These are phyloP conservation scores for Rhinichthys osculus DNA, from an alignment of 2,797 vertebrate species.

Conservation along the genomic window DNA sequence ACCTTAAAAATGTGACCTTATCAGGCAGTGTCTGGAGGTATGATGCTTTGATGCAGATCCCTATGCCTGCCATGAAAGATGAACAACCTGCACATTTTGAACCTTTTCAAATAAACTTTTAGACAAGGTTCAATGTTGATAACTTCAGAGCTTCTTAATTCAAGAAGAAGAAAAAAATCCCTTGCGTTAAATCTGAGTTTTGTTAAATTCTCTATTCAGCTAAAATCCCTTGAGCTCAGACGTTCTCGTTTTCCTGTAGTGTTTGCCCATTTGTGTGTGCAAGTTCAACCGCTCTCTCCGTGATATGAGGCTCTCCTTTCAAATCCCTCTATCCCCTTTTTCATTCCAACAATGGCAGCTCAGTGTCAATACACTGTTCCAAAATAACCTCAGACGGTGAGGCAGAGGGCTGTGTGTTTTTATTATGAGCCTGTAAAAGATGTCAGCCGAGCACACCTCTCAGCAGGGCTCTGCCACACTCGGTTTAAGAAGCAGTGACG, in stretches of 20 bases:
- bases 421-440: constrained; percentile 52
- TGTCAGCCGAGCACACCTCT: constrained; percentile 54
- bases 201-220: constrained; percentile 10
- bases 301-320: constrained; percentile 26
- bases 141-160: constrained; percentile 6
- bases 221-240: constrained; percentile 10
- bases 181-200: constrained; percentile 7
- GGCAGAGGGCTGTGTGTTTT: constrained; percentile 47
- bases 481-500: constrained; percentile 27
- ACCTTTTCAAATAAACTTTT: neutral
- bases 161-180: neutral
- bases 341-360: constrained; percentile 43
- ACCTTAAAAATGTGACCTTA: neutral
- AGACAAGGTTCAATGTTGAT: neutral
- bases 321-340: constrained; percentile 28
- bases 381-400: constrained; percentile 54
- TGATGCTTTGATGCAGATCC: neutral
- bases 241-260: constrained; percentile 17
- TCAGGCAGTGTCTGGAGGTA: neutral
- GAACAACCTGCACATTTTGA: neutral
- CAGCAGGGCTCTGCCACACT: constrained; percentile 48
- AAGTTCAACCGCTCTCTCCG: constrained; percentile 13
- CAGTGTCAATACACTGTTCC: constrained; percentile 34
- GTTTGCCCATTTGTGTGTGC: constrained; percentile 37
- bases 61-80: neutral